These are phyloP conservation scores for Rhaphigaster nebulosa DNA, from an alignment of 2,888 invertebrate species.

Conservation along the genomic window DNA sequence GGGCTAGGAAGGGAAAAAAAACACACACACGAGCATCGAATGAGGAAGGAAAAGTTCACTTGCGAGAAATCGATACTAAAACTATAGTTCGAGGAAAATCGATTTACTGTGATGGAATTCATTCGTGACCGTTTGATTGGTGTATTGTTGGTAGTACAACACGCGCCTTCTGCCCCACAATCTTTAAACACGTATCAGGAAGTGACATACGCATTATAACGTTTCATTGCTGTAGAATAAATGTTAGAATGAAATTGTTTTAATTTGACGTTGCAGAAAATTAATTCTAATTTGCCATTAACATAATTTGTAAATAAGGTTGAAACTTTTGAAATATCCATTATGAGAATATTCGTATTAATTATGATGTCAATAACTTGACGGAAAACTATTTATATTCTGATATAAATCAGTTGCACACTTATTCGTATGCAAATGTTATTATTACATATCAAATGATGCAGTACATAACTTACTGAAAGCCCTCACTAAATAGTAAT, in stretches of 20 bases:
- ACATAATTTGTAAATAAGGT: neutral
- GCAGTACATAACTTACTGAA: no score
- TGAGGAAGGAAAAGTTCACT: slow-evolving; percentile 13
- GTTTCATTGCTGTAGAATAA: neutral
- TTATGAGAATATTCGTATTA: neutral
- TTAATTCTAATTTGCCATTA: neutral
- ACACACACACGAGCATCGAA: neutral
- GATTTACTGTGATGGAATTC: neutral
- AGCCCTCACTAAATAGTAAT: no score
- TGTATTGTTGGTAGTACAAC: neutral
- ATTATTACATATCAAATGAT: no score
- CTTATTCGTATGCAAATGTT: neutral
- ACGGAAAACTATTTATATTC: neutral
- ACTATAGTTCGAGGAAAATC: neutral
- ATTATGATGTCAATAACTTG: neutral
- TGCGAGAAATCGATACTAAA: neutral
- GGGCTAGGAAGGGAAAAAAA: neutral
- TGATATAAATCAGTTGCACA: neutral
- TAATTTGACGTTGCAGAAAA: neutral
- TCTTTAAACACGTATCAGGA: neutral
- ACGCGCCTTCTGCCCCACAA: neutral
- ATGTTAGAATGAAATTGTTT: neutral
- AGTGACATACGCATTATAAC: neutral
- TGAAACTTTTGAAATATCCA: neutral
- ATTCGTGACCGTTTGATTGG: slow-evolving; percentile 49